phyloP scores from a whole-genome alignment of 2,113 vertebrate species.

The Lampris megalopsis region DNA sequence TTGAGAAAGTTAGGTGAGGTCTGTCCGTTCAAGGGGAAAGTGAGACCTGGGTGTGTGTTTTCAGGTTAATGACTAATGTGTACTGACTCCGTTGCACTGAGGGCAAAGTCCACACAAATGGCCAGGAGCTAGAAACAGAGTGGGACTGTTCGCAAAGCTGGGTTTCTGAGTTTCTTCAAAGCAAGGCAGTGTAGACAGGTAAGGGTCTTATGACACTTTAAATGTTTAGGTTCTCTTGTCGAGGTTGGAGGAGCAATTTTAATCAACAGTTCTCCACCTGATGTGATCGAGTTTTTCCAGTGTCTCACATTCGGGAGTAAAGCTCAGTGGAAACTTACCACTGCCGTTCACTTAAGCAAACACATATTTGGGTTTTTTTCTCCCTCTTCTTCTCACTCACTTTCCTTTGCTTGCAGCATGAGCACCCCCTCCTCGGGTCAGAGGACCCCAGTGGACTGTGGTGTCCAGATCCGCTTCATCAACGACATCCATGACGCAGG shows the following conservation, averaged over 20 bases:
- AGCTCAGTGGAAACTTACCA: no score
- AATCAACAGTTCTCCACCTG: neutral
- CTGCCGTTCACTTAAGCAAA: no score
- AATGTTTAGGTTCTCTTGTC: conserved; percentile 1
- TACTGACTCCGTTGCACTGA: conserved; percentile 14
- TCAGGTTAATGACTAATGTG: conserved; percentile 80
- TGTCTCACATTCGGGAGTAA: no score
- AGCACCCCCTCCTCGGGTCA: conserved; percentile 76
- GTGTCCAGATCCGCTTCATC: conserved; percentile 96
- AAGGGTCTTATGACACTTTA: neutral
- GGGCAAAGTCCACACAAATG: conserved; percentile 71
- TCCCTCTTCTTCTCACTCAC: neutral
- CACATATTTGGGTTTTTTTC: neutral
- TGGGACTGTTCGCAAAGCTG: conserved; percentile 27
- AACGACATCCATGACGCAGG: conserved; percentile 81
- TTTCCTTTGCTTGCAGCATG: conserved; percentile 69
- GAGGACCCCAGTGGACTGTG: conserved; percentile 86
- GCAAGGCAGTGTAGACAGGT: neutral
- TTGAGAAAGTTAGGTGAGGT: conserved; percentile 31
- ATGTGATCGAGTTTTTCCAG: no score
- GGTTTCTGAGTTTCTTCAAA: conserved; percentile 28
- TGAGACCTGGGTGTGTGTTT: conserved; percentile 69
- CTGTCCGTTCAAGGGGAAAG: conserved; percentile 45
- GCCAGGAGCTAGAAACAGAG: conserved; percentile 40
- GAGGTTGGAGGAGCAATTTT: neutral